Conservation (phyloP, 1,140 invertebrate genomes). For the Lepidurus couesii region DNA sequence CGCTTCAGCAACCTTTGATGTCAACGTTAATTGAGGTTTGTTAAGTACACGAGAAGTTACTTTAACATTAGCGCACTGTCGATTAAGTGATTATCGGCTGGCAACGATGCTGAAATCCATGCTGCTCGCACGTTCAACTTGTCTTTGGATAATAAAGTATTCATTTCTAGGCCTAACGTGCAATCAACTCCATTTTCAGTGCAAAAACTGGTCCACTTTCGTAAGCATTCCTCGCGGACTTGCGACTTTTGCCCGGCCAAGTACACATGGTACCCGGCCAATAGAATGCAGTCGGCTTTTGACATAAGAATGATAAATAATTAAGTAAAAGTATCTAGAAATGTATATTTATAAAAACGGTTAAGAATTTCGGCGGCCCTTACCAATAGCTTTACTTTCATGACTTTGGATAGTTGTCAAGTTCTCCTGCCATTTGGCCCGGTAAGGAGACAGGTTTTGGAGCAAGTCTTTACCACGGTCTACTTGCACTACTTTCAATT, state of each 20-base stretch:
- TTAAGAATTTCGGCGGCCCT: no score
- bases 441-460: slow-evolving; percentile 10
- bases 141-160: slow-evolving; percentile 3
- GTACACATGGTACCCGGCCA: neutral
- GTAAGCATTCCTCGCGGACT: neutral
- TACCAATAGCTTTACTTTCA: neutral
- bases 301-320: no score
- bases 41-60: no score
- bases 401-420: neutral
- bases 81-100: slow-evolving; percentile 24
- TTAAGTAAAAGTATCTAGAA: no score
- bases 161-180: neutral
- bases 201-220: neutral
- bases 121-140: neutral
- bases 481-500: slow-evolving; percentile 10
- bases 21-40: no score
- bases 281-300: neutral
- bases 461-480: slow-evolving; percentile 32
- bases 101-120: slow-evolving; percentile 24
- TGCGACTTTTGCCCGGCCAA: neutral
- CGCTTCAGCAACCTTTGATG: neutral
- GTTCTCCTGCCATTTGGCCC: slow-evolving; percentile 1
- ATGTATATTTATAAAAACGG: no score
- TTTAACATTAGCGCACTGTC: slow-evolving; percentile 3
- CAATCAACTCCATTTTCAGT: neutral